Evolutionary conservation across 2,888 invertebrate species (phyloP).

Genomic region (Lasioglossum lativentre): DNA sequence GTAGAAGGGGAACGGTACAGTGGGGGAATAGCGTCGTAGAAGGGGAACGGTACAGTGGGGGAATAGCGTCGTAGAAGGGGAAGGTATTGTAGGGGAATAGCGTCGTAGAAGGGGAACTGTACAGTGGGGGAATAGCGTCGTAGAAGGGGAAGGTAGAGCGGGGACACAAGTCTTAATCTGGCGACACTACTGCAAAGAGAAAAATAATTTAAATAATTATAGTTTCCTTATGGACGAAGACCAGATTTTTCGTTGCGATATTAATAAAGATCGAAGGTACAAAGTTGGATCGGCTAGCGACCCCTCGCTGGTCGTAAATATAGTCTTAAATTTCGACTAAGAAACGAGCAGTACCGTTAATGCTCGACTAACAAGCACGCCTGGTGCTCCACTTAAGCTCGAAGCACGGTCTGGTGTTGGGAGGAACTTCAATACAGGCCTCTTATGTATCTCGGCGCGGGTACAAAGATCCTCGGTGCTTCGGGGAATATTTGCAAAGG

Average conservation of each 20-base stretch:
- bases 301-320: neutral
- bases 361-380: slow-evolving; percentile 29
- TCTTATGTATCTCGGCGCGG: neutral
- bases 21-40: too few species aligned
- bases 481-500: slow-evolving; percentile 35
- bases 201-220: neutral
- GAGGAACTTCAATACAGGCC: slow-evolving; percentile 9
- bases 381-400: slow-evolving; percentile 34
- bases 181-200: neutral
- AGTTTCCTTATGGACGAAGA: neutral
- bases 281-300: neutral
- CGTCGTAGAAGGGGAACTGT: too few species aligned
- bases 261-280: neutral
- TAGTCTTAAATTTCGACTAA: slow-evolving; percentile 6
- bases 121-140: too few species aligned
- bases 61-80: too few species aligned
- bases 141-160: too few species aligned
- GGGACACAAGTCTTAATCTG: too few species aligned
- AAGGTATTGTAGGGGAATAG: too few species aligned
- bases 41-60: too few species aligned
- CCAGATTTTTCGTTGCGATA: neutral
- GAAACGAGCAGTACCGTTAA: neutral
- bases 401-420: neutral
- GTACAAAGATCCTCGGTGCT: neutral
- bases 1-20: too few species aligned